phyloP scores from a whole-genome alignment of 2,113 vertebrate genomes.

The Colossoma macropomum region DNA sequence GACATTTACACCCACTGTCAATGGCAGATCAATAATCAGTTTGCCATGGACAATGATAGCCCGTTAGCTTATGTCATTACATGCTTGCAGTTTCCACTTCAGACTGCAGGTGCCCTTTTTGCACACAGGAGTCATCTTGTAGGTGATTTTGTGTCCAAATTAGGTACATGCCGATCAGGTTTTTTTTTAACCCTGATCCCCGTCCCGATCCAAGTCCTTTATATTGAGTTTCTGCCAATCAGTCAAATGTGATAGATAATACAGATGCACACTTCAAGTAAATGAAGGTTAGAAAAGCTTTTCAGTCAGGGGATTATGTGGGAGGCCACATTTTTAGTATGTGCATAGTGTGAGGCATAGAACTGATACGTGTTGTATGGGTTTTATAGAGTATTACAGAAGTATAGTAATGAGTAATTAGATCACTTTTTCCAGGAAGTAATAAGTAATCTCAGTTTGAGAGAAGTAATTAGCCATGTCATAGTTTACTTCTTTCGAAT shows the following conservation, averaged over 20 bases:
- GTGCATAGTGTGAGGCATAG: no score
- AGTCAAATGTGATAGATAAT: neutral
- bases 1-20: conserved; percentile 66
- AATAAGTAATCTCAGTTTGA: no score
- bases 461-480: no score
- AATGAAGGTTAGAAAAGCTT: no score
- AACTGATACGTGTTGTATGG: no score
- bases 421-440: no score
- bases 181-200: neutral
- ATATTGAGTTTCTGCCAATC: neutral
- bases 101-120: conserved; percentile 18
- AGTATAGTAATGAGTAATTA: no score
- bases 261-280: neutral
- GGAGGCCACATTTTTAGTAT: no score
- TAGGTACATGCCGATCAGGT: neutral
- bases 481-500: no score
- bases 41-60: conserved; percentile 64
- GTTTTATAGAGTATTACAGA: no score
- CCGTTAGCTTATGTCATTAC: conserved; percentile 5
- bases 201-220: neutral
- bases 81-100: neutral
- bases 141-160: neutral
- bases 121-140: neutral
- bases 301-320: no score
- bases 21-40: conserved; percentile 72